Evolutionary conservation across 2,113 vertebrate genomes (phyloP), one percentile per base, ranked within the genome.

Genomic region (Melanotaenia duboulayi): DNA sequence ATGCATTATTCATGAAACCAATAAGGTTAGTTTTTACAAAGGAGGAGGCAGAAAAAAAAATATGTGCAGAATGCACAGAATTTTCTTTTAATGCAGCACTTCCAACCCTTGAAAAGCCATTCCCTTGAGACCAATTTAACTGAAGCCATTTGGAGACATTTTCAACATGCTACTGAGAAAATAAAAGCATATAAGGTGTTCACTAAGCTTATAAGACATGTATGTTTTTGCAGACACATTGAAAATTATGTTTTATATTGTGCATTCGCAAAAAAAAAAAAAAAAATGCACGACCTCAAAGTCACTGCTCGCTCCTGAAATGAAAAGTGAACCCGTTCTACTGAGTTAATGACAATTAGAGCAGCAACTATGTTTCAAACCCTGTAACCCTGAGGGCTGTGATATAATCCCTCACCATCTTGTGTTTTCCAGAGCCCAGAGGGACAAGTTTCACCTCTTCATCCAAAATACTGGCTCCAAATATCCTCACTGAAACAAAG

Each of bases 1-100:
- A 90, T 93, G 90, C 87, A 93, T 93, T 93, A 93, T 93, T 90
- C 92, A 93, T 93, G 84, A 88, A 86, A 87, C 87, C 90, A 92
- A 92, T 91, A 92, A 92, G 86, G 87, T 91, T 89, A 78, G 72
- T 89, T 89, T 91, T 91, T 91, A 90, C 86, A 90, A 88, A 86
- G 75, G 72, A 87, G 80, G 83, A 84, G 75, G 87, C 69, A 74
- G 82, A 72, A 72, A 90, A 87, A 87, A 91, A 88, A 91, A 92
- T 87, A 90, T 89, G 88, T 87, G 82, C 82, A 90, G 76, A 89
- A 87, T 87, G 80, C 77, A 91, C 85, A 87, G 82, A 83, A 67
- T 91, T 82, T 90, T 78, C 82, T 80, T 88, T 90, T 87, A 74
- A 91, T 90, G 84, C 88, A 85, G 84, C 81, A 85, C 65, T 72